Evolutionary conservation across 2,888 invertebrate species (phyloP).

Genomic region (Camptogramma bilineatum): DNA sequence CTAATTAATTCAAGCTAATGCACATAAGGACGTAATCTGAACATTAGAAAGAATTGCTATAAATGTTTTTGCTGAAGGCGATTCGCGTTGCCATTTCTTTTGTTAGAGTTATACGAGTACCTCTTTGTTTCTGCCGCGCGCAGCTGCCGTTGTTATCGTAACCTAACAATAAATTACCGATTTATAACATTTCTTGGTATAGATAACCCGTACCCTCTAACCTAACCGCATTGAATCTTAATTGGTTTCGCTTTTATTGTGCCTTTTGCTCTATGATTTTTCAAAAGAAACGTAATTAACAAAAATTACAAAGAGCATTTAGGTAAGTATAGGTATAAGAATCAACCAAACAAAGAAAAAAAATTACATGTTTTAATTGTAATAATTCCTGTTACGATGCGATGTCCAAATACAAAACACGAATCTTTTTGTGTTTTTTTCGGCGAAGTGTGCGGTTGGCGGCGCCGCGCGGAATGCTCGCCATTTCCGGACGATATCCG

Average conservation of each 20-base stretch:
- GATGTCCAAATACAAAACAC: slow-evolving; percentile 47
- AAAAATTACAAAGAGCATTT: slow-evolving; percentile 24
- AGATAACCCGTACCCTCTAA: slow-evolving; percentile 64
- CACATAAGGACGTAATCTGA: slow-evolving; percentile 63
- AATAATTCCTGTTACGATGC: slow-evolving; percentile 16
- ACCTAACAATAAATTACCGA: slow-evolving; percentile 69
- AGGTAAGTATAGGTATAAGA: slow-evolving; percentile 9
- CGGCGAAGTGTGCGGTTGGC: slow-evolving; percentile 67
- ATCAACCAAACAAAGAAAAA: neutral
- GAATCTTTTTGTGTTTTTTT: slow-evolving; percentile 61
- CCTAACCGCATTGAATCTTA: slow-evolving; percentile 52
- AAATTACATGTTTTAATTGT: neutral
- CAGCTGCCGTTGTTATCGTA: slow-evolving; percentile 80
- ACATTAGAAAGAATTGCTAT: slow-evolving; percentile 58
- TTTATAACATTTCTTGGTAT: slow-evolving; percentile 72
- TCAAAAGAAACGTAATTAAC: slow-evolving; percentile 34
- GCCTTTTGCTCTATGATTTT: slow-evolving; percentile 36
- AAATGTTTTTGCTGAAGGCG: slow-evolving; percentile 55
- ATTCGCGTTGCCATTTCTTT: slow-evolving; percentile 68
- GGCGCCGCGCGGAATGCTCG: slow-evolving; percentile 79
- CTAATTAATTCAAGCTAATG: slow-evolving; percentile 72
- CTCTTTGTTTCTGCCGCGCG: slow-evolving; percentile 76
- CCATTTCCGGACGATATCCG: slow-evolving; percentile 85
- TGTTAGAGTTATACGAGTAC: slow-evolving; percentile 69
- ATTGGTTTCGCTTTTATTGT: slow-evolving; percentile 44